Conservation (phyloP, 2,888 invertebrate genomes). For the Lepidochitona cinerea region DNA sequence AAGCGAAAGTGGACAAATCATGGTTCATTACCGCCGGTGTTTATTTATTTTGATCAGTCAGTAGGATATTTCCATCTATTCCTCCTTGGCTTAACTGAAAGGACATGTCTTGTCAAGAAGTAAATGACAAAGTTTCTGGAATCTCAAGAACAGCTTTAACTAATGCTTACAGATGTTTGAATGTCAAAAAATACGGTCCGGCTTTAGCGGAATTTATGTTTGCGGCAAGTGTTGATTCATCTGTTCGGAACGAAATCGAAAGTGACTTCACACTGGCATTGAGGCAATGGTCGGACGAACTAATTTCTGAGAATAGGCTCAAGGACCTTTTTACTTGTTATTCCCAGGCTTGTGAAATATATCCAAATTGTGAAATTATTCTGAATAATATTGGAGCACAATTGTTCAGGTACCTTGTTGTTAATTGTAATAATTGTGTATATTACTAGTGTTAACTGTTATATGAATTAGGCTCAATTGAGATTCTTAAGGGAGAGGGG, state of each 20-base stretch:
- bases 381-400: constrained; percentile 74
- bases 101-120: no score
- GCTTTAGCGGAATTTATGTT: constrained; percentile 59
- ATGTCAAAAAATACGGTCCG: constrained; percentile 44
- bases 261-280: constrained; percentile 48
- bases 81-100: no score
- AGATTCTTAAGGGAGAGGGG: no score
- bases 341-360: constrained; percentile 69
- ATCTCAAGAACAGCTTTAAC: constrained; percentile 37
- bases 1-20: no score
- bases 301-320: constrained; percentile 39
- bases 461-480: no score
- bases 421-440: no score
- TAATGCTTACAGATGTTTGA: constrained; percentile 41
- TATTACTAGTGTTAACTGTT: no score
- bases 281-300: constrained; percentile 51
- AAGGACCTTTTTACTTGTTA: constrained; percentile 56
- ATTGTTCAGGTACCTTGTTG: constrained; percentile 75
- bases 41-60: no score
- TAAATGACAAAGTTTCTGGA: constrained; percentile 21
- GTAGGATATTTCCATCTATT: no score
- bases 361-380: constrained; percentile 73
- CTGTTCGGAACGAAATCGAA: constrained; percentile 33
- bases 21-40: no score
- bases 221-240: constrained; percentile 45